A percentile compares a stretch with the other conserved stretches of the same genome.
These are phyloP conservation scores for Accipiter virgatus DNA, from an alignment of 2,113 vertebrate genomes.

Conservation along the genomic window DNA sequence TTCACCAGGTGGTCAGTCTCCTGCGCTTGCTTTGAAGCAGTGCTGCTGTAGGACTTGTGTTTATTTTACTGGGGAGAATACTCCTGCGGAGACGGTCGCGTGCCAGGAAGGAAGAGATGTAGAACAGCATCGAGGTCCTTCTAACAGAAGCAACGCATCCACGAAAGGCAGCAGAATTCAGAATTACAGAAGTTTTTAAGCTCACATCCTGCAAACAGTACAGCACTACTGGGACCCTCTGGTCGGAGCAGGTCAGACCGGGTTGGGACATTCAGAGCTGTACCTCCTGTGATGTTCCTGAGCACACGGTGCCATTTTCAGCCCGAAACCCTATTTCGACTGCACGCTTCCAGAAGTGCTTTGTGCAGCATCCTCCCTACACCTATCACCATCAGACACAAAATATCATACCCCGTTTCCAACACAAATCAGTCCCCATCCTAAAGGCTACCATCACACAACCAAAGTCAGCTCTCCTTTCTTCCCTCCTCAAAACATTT, in stretches of 20 bases:
- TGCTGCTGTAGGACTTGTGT: neutral
- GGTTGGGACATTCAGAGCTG: neutral
- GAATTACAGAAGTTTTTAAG: neutral
- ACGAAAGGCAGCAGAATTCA: neutral
- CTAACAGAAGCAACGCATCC: neutral
- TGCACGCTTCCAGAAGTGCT: neutral
- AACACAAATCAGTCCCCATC: neutral
- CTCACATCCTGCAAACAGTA: neutral
- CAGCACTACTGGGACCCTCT: neutral
- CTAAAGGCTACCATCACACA: neutral
- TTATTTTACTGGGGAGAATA: neutral
- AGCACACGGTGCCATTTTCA: neutral
- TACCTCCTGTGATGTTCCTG: accelerated
- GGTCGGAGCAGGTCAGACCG: neutral
- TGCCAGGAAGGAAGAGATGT: conserved; percentile 1
- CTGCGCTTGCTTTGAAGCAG: neutral
- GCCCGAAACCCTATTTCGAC: neutral
- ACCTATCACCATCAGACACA: neutral
- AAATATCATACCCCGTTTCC: neutral
- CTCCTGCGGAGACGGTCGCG: neutral
- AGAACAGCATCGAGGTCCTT: neutral
- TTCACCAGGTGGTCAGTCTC: neutral
- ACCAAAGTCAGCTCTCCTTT: neutral
- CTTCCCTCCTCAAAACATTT: neutral
- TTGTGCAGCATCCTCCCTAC: neutral